Base-by-base conservation (phyloP, 2,797 vertebrate genomes). In the Muraenolepis orangiensis region DNA sequence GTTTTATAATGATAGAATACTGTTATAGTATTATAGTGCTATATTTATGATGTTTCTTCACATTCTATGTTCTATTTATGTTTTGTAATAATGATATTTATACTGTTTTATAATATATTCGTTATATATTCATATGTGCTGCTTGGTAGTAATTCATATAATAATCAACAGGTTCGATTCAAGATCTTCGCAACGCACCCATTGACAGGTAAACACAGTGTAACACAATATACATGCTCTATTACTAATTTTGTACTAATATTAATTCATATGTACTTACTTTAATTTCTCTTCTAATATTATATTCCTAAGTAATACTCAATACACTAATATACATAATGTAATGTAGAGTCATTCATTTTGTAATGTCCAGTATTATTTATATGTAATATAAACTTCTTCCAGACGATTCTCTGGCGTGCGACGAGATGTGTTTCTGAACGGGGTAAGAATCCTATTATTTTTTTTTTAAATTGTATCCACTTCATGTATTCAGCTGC, bases 141-240 rank as follows among this genome's bases (percentile, higher is more conserved):
- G 64, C 29, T 66, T 66, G 12, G 14, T 30, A 14, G 64, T 66
- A 28, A 30, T 81, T 72, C 66, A 30, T 73, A 81, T 67, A 38
- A 28, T 28, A 8, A 28, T 14, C 26, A 66, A 66, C 93, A 98
- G 98, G 97, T 82, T 99, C 97, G 93, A 95, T 98, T 91, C 98
- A 96, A 92, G 97, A 99, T 87, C 96, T 96, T 71, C 95, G 97
- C 76, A 98, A 94, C 91, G 96, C 96, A 2, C 96, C 96, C 83
- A 94, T 96, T 87, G 98, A 99, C 93, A 97, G 98, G 98, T 98
- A 93, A 93, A 95, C n/a, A 57, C n/a, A n/a, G n/a, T n/a, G n/a
- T n/a, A n/a, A n/a, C n/a, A n/a, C n/a, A n/a, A n/a, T n/a, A n/a
- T n/a, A n/a, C n/a, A n/a, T n/a, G n/a, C n/a, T n/a, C n/a, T n/a